Evolutionary conservation across 2,113 vertebrate species (phyloP).

Genomic region (Hassar affinis): DNA sequence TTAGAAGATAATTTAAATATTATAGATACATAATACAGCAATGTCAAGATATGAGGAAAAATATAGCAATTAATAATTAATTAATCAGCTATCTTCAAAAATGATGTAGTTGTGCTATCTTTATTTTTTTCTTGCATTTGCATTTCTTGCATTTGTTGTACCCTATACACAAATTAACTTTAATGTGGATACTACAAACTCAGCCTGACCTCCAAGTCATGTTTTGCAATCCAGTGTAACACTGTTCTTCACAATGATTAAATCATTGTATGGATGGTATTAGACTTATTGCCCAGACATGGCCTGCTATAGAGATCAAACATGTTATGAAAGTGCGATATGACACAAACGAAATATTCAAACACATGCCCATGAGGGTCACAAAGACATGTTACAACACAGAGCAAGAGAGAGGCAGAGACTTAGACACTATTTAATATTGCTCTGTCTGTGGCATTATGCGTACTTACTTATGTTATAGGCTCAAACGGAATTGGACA

Average conservation of each 20-base stretch:
- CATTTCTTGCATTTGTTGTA: not conserved
- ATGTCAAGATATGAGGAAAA: not conserved
- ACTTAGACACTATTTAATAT: not conserved
- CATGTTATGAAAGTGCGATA: not conserved
- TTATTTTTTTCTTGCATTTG: not conserved
- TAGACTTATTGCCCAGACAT: not conserved
- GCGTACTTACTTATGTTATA: not conserved
- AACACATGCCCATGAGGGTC: not conserved
- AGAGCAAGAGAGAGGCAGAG: not conserved
- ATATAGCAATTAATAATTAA: no score
- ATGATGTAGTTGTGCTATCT: not conserved
- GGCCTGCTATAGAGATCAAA: slow-evolving; percentile 17
- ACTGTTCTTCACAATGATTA: slow-evolving; percentile 31
- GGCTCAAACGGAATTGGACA: no score
- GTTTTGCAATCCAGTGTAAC: not conserved
- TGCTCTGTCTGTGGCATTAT: not conserved
- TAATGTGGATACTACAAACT: not conserved
- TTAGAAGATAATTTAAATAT: not conserved
- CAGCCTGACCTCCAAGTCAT: not conserved
- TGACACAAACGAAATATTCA: slow-evolving; percentile 1
- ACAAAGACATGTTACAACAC: slow-evolving; percentile 15
- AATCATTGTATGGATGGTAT: slow-evolving; percentile 35
- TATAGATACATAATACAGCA: not conserved
- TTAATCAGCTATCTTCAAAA: not conserved
- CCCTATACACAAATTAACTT: not conserved